Evolutionary conservation across 2,113 vertebrate genomes (phyloP).

Genomic region (Campylorhamphus procurvoides): DNA sequence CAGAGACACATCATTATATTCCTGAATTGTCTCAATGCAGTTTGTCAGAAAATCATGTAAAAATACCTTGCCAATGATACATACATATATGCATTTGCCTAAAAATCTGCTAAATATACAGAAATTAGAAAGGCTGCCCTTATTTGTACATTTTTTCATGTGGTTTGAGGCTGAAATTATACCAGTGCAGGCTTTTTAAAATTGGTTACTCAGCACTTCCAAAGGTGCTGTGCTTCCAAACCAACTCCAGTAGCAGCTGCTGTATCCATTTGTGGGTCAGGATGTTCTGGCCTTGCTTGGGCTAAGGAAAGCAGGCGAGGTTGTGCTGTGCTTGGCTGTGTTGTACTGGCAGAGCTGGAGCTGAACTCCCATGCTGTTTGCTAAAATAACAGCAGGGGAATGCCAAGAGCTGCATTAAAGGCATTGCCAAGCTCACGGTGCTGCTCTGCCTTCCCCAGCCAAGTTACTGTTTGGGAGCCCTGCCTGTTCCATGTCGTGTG

Average conservation of each 20-base stretch:
- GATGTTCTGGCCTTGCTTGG: background rate
- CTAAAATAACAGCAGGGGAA: background rate
- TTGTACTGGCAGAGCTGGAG: fast-evolving
- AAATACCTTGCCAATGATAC: background rate
- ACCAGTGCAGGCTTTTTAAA: background rate
- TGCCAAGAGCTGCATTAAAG: background rate
- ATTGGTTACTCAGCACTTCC: background rate
- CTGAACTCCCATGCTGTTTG: background rate
- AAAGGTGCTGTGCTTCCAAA: background rate
- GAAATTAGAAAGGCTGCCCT: background rate
- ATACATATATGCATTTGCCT: background rate
- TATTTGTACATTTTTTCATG: background rate
- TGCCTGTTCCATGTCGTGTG: background rate
- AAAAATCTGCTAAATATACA: background rate
- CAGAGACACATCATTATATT: background rate
- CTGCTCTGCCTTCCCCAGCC: background rate
- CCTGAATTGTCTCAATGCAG: background rate
- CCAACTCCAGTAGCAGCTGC: background rate
- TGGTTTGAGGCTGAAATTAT: background rate
- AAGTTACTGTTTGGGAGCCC: background rate
- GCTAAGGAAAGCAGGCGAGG: background rate
- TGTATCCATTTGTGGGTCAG: background rate
- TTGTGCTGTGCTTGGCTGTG: background rate
- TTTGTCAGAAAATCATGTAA: fast-evolving
- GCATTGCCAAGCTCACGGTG: fast-evolving